Percentiles rank a stretch among this genome's conserved stretches.
Conservation (phyloP, 2,113 vertebrate genomes). For the Herpetotheres cachinnans region DNA sequence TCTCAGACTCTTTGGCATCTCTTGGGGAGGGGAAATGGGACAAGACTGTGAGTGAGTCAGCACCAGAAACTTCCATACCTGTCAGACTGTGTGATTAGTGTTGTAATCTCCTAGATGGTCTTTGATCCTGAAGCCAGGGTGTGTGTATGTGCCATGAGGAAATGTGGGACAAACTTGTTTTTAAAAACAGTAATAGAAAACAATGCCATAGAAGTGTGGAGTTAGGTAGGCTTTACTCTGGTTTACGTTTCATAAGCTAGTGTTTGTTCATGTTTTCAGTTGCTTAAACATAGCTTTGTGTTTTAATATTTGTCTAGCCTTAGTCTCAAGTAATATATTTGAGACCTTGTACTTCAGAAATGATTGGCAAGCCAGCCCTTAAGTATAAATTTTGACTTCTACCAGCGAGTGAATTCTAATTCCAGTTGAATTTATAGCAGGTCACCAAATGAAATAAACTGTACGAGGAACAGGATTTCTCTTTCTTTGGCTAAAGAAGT, state of each 20-base stretch:
- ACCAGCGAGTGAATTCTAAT: not conserved
- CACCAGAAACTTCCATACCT: not conserved
- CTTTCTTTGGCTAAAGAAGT: not conserved
- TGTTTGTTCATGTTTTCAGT: not conserved
- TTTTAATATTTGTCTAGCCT: not conserved
- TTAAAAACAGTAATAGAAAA: not conserved
- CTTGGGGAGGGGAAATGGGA: not conserved
- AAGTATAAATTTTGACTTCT: not conserved
- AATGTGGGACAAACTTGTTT: not conserved
- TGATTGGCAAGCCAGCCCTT: not conserved
- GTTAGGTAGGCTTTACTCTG: not conserved
- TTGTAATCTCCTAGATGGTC: not conserved
- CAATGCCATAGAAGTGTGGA: not conserved
- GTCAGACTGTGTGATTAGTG: not conserved
- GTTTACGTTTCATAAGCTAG: not conserved
- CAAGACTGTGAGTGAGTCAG: not conserved
- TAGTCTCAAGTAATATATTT: not conserved
- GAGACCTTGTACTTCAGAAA: not conserved
- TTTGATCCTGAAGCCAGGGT: not conserved
- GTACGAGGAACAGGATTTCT: not conserved
- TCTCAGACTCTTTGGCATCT: not conserved
- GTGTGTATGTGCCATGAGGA: not conserved
- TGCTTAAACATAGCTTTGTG: not conserved
- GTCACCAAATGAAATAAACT: not conserved
- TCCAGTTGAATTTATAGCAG: not conserved